Percentiles rank a stretch among this genome's conserved stretches.
These are phyloP conservation scores for Halcyon malimbica DNA, from an alignment of 2,113 vertebrate genomes.

Conservation along the genomic window DNA sequence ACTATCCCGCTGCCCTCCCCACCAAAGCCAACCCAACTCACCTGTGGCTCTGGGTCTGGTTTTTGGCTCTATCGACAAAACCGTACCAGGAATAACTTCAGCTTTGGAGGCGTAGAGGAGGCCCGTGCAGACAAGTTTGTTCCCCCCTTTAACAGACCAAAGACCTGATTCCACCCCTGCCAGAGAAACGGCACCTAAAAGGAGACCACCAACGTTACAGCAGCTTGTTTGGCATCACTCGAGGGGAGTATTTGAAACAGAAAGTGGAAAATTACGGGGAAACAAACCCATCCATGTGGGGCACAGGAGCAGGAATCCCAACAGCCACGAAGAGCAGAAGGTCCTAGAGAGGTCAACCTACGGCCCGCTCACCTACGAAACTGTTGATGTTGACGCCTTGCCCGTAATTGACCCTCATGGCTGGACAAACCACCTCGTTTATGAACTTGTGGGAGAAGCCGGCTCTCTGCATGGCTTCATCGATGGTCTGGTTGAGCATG, in stretches of 20 bases:
- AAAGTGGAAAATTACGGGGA: not conserved
- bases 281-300: not conserved
- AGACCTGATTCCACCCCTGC: constrained; percentile 77
- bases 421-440: constrained; percentile 82
- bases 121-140: constrained; percentile 86
- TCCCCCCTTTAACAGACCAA: constrained; percentile 93
- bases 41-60: constrained; percentile 74
- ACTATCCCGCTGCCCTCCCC: not conserved
- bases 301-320: not conserved
- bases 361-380: constrained; percentile 84
- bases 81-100: constrained; percentile 81
- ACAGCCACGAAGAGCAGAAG: not conserved
- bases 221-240: not conserved
- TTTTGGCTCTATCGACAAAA: constrained; percentile 83
- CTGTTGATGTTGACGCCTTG: constrained; percentile 82
- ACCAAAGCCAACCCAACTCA: constrained; percentile 49
- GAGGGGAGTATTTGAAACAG: not conserved
- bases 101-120: constrained; percentile 88
- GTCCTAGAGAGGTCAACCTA: too few relatives aligned
- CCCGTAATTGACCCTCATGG: constrained; percentile 84
- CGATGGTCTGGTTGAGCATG: constrained; percentile 86
- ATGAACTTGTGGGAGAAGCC: constrained; percentile 92
- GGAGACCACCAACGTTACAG: accelerated
- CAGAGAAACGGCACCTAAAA: constrained; percentile 84
- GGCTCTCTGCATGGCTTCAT: constrained; percentile 83